Evolutionary conservation across 1,140 invertebrate species (phyloP).

Genomic region (Drosophila parabipectinata): DNA sequence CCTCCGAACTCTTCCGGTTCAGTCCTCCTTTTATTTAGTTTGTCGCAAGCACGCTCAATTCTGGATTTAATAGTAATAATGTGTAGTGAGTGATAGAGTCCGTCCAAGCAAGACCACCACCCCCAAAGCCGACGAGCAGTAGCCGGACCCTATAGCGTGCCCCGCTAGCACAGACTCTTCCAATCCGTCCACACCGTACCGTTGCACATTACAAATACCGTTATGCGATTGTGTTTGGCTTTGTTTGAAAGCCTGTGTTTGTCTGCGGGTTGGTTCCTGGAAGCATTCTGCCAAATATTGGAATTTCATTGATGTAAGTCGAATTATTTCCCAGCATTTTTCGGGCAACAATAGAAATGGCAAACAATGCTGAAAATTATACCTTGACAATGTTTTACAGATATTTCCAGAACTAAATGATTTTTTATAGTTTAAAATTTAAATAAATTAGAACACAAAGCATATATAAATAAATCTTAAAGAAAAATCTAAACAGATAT

Average conservation of each 20-base stretch:
- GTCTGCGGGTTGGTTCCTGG: conserved; percentile 13
- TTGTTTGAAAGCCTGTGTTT: conserved; percentile 18
- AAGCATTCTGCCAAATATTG: not conserved
- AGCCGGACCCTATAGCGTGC: too few relatives aligned
- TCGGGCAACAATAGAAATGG: not conserved
- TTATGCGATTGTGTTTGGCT: conserved; percentile 21
- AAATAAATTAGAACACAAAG: not conserved
- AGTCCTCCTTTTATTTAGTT: too few relatives aligned
- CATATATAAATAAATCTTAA: not conserved
- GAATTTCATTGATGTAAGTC: not conserved
- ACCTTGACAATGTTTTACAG: too few relatives aligned
- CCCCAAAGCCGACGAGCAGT: too few relatives aligned
- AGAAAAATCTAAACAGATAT: not conserved
- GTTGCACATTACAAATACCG: too few relatives aligned
- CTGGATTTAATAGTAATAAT: too few relatives aligned
- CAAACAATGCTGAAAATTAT: not conserved
- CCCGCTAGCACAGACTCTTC: too few relatives aligned
- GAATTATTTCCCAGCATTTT: not conserved
- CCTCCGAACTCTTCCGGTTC: too few relatives aligned
- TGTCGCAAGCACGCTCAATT: too few relatives aligned
- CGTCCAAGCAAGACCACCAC: too few relatives aligned
- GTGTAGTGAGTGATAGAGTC: too few relatives aligned
- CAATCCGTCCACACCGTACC: too few relatives aligned
- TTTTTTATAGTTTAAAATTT: not conserved
- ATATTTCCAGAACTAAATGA: not conserved